A percentile compares a stretch with the other conserved stretches of the same genome.
phyloP scores from a whole-genome alignment of 2,113 vertebrate genomes.

The Sturnira hondurensis region DNA sequence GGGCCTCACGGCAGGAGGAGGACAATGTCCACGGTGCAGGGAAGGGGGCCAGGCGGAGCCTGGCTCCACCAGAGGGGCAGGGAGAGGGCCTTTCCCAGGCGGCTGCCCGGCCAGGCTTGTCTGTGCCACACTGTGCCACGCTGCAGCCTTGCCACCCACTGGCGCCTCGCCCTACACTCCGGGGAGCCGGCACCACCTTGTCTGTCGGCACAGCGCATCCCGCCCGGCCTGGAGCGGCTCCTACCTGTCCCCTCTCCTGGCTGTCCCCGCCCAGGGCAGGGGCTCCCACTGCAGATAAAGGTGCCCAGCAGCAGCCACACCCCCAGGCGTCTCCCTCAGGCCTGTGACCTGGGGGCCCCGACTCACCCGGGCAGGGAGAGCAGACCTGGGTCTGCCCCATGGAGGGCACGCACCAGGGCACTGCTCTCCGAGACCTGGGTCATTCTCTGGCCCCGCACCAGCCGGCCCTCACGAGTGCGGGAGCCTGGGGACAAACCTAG shows the following conservation, averaged over 20 bases:
- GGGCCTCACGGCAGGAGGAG: not conserved
- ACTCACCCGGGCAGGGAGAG: not conserved
- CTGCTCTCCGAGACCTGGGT: not conserved
- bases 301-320: not conserved
- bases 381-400: not conserved
- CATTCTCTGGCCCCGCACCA: not conserved
- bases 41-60: accelerated
- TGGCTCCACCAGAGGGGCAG: not conserved
- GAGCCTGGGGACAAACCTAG: not conserved
- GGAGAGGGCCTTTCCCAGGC: not conserved
- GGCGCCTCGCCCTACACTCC: not conserved
- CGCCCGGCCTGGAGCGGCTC: accelerated
- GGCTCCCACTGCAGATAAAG: not conserved
- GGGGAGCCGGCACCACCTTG: not conserved
- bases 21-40: not conserved
- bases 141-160: accelerated
- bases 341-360: not conserved
- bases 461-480: not conserved
- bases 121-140: not conserved
- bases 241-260: accelerated
- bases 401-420: not conserved
- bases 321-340: not conserved
- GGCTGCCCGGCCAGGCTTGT: not conserved
- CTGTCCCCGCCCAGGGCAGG: not conserved
- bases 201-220: not conserved